A percentile compares a stretch with the other conserved stretches of the same genome.
phyloP scores from a whole-genome alignment of 2,113 vertebrate species.

The Amphilophus citrinellus region DNA sequence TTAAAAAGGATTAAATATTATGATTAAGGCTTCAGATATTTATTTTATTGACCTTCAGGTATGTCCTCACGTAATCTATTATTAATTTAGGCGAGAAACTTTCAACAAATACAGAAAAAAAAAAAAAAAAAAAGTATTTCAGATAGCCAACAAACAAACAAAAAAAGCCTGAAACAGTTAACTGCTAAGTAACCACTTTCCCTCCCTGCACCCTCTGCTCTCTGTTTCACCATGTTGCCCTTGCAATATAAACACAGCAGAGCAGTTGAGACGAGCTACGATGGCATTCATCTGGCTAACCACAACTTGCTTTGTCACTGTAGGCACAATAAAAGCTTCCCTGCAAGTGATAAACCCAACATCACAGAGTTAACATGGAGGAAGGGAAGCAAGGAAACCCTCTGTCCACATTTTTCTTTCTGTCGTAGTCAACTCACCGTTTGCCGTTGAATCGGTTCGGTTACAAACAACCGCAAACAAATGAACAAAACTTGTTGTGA shows the following conservation, averaged over 20 bases:
- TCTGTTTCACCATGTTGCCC: background rate
- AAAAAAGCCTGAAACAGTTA: background rate
- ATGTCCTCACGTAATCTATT: background rate
- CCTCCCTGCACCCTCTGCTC: background rate
- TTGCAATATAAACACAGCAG: background rate
- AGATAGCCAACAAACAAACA: background rate
- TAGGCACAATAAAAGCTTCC: background rate
- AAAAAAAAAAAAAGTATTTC: background rate
- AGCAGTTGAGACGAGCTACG: background rate
- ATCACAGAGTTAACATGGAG: background rate
- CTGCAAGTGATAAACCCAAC: background rate
- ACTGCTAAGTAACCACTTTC: background rate
- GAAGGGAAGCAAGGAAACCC: background rate
- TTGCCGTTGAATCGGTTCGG: background rate
- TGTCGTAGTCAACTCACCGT: accelerated
- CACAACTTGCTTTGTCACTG: accelerated
- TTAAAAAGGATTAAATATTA: background rate
- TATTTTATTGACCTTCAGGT: too few species aligned
- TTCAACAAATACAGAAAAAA: background rate
- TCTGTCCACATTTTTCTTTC: background rate
- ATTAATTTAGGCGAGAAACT: background rate
- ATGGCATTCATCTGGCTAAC: background rate
- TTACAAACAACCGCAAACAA: background rate
- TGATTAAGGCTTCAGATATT: background rate
- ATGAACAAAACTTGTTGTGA: background rate